phyloP scores from a whole-genome alignment of 2,888 invertebrate genomes.

The Drosophila mimetica region DNA sequence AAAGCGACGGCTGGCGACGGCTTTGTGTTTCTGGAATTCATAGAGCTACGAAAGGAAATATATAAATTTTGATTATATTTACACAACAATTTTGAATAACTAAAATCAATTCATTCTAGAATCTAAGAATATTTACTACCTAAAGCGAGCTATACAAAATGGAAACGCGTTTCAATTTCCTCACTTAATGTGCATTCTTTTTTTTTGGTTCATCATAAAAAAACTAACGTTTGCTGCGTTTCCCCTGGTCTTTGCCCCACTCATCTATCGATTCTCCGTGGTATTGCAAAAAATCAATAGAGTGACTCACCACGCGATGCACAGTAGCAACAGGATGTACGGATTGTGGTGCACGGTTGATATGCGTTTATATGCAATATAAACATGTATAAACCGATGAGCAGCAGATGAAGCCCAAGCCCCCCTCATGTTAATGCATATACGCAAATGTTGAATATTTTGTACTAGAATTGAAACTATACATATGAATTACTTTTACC shows the following conservation, averaged over 20 bases:
- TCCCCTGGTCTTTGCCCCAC: constrained; percentile 17
- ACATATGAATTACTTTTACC: constrained; percentile 66
- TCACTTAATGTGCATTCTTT: constrained; percentile 31
- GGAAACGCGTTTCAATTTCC: constrained; percentile 33
- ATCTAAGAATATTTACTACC: constrained; percentile 55
- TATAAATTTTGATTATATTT: constrained; percentile 73
- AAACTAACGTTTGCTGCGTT: constrained; percentile 7
- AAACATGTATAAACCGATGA: constrained; percentile 12
- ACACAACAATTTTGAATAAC: constrained; percentile 58
- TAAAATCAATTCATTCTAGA: constrained; percentile 45
- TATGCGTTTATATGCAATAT: constrained; percentile 40
- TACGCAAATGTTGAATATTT: constrained; percentile 73
- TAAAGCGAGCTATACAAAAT: constrained; percentile 45
- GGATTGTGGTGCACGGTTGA: constrained; percentile 8
- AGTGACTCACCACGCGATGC: constrained; percentile 40
- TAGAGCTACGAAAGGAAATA: constrained; percentile 38
- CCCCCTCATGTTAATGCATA: constrained; percentile 54
- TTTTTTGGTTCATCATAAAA: constrained; percentile 10
- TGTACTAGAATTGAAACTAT: constrained; percentile 53
- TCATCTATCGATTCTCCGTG: constrained; percentile 23
- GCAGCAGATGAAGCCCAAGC: constrained; percentile 16
- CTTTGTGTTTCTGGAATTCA: constrained; percentile 35
- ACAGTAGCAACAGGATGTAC: constrained; percentile 32
- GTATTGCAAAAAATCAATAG: constrained; percentile 43
- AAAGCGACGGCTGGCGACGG: constrained; percentile 20